These are phyloP conservation scores for Paracanthobrama guichenoti DNA, from an alignment of 2,113 vertebrate species.

Conservation along the genomic window DNA sequence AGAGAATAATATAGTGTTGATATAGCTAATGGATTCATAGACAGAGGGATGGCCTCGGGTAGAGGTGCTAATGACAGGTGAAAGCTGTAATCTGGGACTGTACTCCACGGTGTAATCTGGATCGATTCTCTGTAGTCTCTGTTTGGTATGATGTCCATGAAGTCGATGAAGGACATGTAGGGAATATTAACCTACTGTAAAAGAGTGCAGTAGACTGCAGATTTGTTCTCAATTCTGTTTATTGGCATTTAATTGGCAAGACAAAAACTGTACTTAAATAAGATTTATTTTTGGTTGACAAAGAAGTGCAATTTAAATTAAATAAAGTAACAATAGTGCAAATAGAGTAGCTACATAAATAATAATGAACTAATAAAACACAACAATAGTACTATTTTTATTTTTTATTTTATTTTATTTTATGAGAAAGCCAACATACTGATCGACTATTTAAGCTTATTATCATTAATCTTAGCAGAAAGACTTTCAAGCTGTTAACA, in stretches of 20 bases:
- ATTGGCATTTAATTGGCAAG: not conserved
- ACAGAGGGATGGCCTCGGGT: constrained; percentile 18
- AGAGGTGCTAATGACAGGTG: constrained; percentile 38
- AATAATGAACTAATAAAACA: too few relatives aligned
- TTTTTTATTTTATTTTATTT: too few relatives aligned
- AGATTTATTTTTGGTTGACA: not conserved
- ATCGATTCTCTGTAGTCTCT: constrained; percentile 25
- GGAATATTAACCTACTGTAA: not conserved
- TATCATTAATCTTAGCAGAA: too few relatives aligned
- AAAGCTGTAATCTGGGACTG: constrained; percentile 21
- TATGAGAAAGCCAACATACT: too few relatives aligned
- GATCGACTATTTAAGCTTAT: too few relatives aligned
- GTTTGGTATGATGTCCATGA: constrained; percentile 1
- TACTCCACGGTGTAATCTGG: not conserved
- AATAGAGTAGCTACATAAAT: too few relatives aligned
- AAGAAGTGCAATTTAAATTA: not conserved
- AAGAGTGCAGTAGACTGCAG: not conserved
- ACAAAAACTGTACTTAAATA: not conserved
- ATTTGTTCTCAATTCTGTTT: not conserved
- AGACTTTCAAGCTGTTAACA: too few relatives aligned
- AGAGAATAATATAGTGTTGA: constrained; percentile 54
- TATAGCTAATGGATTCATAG: constrained; percentile 54
- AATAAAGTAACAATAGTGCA: too few relatives aligned
- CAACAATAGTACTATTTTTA: too few relatives aligned
- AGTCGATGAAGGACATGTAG: not conserved